Percentiles rank a stretch among this genome's conserved stretches.
Conservation (phyloP, 2,888 invertebrate species). For the Amaurobius ferox region DNA sequence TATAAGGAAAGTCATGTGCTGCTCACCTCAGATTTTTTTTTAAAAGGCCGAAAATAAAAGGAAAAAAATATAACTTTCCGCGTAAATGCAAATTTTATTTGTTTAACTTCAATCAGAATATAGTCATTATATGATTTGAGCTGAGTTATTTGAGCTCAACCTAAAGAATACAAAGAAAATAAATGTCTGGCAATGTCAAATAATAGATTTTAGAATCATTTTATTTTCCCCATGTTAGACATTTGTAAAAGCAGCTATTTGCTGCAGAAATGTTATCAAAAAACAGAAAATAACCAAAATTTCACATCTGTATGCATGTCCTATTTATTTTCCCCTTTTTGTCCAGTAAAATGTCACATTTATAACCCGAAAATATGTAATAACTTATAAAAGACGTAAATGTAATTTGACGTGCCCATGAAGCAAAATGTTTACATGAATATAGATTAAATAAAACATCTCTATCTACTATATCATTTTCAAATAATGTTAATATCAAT, state of each 20-base stretch:
- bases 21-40: too few relatives aligned
- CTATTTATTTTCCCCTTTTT: conserved; percentile 6
- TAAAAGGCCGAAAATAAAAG: too few relatives aligned
- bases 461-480: too few relatives aligned
- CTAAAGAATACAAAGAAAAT: too few relatives aligned
- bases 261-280: conserved; percentile 1
- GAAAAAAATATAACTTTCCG: too few relatives aligned
- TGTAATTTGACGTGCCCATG: neutral
- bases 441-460: neutral
- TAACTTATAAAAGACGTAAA: neutral
- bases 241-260: neutral
- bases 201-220: neutral
- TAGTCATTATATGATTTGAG: too few relatives aligned
- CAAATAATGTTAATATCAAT: too few relatives aligned
- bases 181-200: neutral
- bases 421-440: neutral
- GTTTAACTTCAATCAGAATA: too few relatives aligned
- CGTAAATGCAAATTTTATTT: too few relatives aligned
- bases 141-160: too few relatives aligned
- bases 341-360: conserved; percentile 18
- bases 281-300: neutral
- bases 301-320: conserved; percentile 3
- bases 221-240: neutral
- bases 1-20: too few relatives aligned
- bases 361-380: conserved; percentile 3